A percentile compares a stretch with the other conserved stretches of the same genome.
phyloP scores from a whole-genome alignment of 2,113 vertebrate genomes.

The Calypte anna region DNA sequence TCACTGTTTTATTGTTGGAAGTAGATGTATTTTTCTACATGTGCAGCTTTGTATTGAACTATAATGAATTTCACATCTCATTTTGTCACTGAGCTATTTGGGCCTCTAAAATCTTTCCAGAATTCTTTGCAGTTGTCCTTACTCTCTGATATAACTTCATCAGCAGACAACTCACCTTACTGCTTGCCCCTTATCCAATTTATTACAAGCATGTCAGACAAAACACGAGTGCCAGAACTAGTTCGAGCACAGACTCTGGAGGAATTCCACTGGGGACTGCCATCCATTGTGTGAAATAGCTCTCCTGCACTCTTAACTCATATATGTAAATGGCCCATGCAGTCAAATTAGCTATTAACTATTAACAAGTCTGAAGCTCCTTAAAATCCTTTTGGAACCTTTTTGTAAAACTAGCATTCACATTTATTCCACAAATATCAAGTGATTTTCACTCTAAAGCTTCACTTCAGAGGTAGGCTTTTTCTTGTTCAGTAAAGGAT shows the following conservation, averaged over 20 bases:
- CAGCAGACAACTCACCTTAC: neutral
- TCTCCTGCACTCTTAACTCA: fast-evolving
- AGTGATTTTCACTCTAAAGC: neutral
- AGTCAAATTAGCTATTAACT: too few species aligned
- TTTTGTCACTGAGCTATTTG: neutral
- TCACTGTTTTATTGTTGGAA: neutral
- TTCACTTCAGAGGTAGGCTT: neutral
- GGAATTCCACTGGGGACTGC: neutral
- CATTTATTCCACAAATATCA: neutral
- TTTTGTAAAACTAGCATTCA: neutral
- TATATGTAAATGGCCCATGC: neutral
- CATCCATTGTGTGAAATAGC: fast-evolving
- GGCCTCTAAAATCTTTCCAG: neutral
- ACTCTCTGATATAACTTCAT: neutral
- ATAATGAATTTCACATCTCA: neutral
- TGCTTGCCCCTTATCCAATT: neutral
- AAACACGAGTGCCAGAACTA: neutral
- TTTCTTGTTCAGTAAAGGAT: neutral
- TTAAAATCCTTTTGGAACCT: neutral
- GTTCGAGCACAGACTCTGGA: neutral
- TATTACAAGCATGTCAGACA: neutral
- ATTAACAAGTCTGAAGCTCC: neutral
- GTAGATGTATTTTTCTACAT: neutral
- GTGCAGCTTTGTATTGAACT: neutral
- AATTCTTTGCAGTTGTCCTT: neutral